Base-by-base conservation (phyloP, 2,888 invertebrate genomes). In the Hypolimnas misippus region DNA sequence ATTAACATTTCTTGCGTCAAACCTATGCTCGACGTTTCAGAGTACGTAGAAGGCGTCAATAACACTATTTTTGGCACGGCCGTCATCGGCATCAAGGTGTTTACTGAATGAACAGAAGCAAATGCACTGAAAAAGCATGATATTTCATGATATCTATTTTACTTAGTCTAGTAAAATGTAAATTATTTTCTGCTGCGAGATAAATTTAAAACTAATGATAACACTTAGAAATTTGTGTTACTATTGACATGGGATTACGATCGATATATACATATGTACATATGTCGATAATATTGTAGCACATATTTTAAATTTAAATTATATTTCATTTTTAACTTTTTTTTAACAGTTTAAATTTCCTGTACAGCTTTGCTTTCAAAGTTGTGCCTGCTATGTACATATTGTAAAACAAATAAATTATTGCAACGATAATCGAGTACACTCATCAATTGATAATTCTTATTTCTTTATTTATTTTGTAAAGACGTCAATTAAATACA, bases 1-100 rank as follows among this genome's bases (percentile, higher is more conserved):
- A 82, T 85, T 84, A 84, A 78, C 77, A 78, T 82, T 78, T 77
- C 79, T 81, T 87, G 76, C 87, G 87, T 88, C 86, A 87, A 86
- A 82, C 74, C 72, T 77, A 76, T 71, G 67, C 71, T 56, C 57
- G 63, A 66, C 67, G 67, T 76, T 76, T 76, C 79, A 79, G 76
- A 77, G 75, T 81, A 81, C 74, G 74, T 73, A 77, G 74, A 75
- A 76, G 79, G 80, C 87, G 85, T 86, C 84, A 84, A 81, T 76
- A 70, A 70, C 69, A 79, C 81, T 88, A 88, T 88, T 88, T 86
- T 79, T 82, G 83, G 82, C 78, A 59, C 74, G 61, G 61, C 70
- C 86, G 84, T 86, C 85, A 84, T 79, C 74, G 17, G 63, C 71
- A 72, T 77, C 78, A 77, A 63, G 79, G 81, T 82, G 81, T 73